Conservation (phyloP, 2,113 vertebrate genomes). For the Eptesicus fuscus region DNA sequence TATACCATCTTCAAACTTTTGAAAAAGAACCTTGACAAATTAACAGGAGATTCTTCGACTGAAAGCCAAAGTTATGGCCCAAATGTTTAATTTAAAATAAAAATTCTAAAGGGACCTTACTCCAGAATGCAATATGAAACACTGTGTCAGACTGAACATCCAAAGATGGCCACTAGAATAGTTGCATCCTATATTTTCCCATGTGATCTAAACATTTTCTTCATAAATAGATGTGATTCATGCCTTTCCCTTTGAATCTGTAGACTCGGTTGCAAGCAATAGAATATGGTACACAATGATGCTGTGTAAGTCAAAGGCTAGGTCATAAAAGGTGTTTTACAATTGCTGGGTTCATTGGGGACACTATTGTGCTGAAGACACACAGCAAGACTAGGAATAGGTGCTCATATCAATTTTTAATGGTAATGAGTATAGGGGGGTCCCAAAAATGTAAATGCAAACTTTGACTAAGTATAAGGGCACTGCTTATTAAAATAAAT, state of each 20-base stretch:
- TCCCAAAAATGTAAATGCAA: neutral
- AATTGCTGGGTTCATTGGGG: neutral
- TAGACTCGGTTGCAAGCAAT: neutral
- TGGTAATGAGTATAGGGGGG: too few relatives aligned
- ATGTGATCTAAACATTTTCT: neutral
- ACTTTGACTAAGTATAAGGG: too few relatives aligned
- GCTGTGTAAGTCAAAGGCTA: neutral
- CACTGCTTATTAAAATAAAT: too few relatives aligned
- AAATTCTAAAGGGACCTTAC: neutral
- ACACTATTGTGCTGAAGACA: neutral
- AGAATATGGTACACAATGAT: neutral
- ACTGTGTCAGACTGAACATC: neutral
- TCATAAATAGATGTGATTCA: neutral
- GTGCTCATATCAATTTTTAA: neutral
- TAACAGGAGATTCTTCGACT: neutral
- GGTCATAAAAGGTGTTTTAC: neutral
- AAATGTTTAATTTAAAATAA: neutral
- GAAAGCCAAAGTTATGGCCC: neutral
- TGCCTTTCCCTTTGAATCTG: neutral
- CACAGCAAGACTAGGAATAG: neutral
- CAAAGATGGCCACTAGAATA: neutral
- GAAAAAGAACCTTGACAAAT: neutral
- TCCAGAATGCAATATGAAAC: neutral
- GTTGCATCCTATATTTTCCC: neutral
- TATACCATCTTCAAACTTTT: neutral